Evolutionary conservation across 1,140 invertebrate species (phyloP).

Genomic region (Drosophila nigromelanica): DNA sequence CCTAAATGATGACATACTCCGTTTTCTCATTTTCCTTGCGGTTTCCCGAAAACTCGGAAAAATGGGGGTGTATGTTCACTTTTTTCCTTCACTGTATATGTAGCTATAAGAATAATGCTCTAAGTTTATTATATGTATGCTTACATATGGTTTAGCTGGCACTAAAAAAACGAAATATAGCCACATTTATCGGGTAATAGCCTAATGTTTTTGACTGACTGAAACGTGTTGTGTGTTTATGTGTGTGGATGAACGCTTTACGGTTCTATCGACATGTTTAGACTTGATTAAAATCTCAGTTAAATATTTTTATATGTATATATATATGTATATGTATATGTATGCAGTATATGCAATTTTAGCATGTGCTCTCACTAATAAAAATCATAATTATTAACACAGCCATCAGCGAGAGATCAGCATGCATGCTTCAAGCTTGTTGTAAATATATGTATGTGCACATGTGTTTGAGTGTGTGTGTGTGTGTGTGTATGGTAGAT

Average conservation of each 20-base stretch:
- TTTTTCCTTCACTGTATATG: no score
- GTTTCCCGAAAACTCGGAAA: no score
- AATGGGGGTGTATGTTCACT: no score
- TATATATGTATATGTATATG: conserved; percentile 15
- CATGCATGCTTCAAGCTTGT: conserved; percentile 30
- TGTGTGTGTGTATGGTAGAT: conserved; percentile 13
- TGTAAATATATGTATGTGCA: no score
- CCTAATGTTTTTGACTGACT: conserved; percentile 29
- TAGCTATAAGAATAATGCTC: conserved; percentile 22
- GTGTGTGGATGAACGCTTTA: conserved; percentile 62
- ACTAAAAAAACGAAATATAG: conserved; percentile 46
- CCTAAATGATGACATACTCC: no score
- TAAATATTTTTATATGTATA: conserved; percentile 27
- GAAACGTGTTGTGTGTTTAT: conserved; percentile 14
- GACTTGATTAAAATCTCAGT: conserved; percentile 57
- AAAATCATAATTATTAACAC: conserved; percentile 26
- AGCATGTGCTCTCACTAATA: conserved; percentile 10
- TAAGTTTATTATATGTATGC: conserved; percentile 53
- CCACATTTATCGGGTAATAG: conserved; percentile 28
- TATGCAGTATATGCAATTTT: not conserved
- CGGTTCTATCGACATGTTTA: conserved; percentile 79
- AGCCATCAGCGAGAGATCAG: no score
- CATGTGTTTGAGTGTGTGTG: not conserved
- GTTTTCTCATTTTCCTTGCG: no score
- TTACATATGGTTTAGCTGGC: conserved; percentile 51